These are phyloP conservation scores for Watsonalla cultraria DNA, from an alignment of 2,888 invertebrate species.

Conservation along the genomic window DNA sequence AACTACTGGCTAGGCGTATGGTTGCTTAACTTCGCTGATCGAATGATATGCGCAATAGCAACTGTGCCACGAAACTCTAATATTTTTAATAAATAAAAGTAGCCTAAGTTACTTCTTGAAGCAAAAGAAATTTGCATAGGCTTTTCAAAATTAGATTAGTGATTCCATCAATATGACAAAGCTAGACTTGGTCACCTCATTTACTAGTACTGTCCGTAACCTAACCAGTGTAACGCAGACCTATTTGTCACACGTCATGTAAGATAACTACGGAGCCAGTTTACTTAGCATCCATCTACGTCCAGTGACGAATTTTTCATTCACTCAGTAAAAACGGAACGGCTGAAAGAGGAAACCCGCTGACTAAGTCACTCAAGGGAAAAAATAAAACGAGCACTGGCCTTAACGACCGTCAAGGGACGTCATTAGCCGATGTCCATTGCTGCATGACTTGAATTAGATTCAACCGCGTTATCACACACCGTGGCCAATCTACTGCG, in stretches of 20 bases:
- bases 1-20: too few relatives aligned
- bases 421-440: conserved; percentile 64
- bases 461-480: conserved; percentile 20
- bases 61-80: too few relatives aligned
- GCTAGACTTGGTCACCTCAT: too few relatives aligned
- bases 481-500: background rate
- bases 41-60: too few relatives aligned
- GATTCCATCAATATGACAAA: too few relatives aligned
- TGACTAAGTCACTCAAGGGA: conserved; percentile 62
- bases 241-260: background rate
- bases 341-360: conserved; percentile 45
- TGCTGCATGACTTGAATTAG: conserved; percentile 58
- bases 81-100: too few relatives aligned
- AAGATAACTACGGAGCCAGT: background rate
- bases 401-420: conserved; percentile 65
- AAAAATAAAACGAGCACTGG: conserved; percentile 60
- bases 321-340: conserved; percentile 35
- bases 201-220: background rate
- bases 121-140: too few relatives aligned
- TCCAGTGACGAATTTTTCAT: conserved; percentile 32
- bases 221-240: background rate
- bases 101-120: too few relatives aligned
- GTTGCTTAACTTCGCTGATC: too few relatives aligned
- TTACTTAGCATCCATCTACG: conserved; percentile 3
- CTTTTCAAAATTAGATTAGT: too few relatives aligned